phyloP scores from a whole-genome alignment of 2,888 invertebrate species.

The Arge pagana region DNA sequence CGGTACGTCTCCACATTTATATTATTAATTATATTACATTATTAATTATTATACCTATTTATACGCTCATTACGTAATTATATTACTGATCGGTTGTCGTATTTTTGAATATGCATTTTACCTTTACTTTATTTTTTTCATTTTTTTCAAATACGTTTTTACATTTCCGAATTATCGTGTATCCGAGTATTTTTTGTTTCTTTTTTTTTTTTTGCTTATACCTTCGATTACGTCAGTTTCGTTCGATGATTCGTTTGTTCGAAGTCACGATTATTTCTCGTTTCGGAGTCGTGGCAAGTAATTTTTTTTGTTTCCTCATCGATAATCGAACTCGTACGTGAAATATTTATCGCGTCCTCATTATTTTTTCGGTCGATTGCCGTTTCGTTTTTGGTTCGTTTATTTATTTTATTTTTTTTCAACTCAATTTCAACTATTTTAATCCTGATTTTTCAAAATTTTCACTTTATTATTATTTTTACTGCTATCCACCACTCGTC shows the following conservation, averaged over 20 bases:
- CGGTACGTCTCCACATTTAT: conserved; percentile 98
- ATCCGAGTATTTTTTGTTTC: conserved; percentile 11
- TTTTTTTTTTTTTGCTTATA: conserved; percentile 11
- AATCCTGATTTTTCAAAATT: conserved; percentile 38
- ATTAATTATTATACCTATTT: conserved; percentile 57
- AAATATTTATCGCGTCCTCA: too few species aligned
- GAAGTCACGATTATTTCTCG: too few species aligned
- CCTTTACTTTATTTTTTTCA: conserved; percentile 51
- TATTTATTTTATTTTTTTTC: too few species aligned
- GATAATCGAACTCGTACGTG: too few species aligned
- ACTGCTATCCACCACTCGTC: conserved; percentile 34
- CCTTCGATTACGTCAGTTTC: conserved; percentile 7
- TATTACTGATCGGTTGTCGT: conserved; percentile 25
- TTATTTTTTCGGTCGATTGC: too few species aligned
- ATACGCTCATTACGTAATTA: conserved; percentile 33
- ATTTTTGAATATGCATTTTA: conserved; percentile 32
- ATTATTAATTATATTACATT: conserved; percentile 62
- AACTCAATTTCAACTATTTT: conserved; percentile 16
- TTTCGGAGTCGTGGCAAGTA: too few species aligned
- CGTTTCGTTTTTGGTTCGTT: too few species aligned
- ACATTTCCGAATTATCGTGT: too few species aligned
- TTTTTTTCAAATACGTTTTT: conserved; percentile 25
- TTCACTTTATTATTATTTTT: conserved; percentile 29
- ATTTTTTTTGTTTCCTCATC: too few species aligned
- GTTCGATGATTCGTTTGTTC: conserved; percentile 10